phyloP scores from a whole-genome alignment of 2,797 vertebrate species.

The Paedocypris micromegethes region DNA sequence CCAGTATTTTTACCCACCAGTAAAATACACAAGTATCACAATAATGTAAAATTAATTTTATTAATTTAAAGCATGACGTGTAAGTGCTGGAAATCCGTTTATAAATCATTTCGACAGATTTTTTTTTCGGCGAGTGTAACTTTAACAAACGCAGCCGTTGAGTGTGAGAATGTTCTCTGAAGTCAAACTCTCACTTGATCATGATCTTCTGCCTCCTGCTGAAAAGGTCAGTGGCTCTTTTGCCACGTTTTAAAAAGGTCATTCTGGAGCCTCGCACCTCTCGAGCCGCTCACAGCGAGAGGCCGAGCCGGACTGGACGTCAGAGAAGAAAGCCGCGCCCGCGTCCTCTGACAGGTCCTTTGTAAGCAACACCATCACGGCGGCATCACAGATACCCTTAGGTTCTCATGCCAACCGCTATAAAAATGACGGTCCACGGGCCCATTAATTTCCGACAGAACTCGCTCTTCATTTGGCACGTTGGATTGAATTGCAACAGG shows the following conservation, averaged over 20 bases:
- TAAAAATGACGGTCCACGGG: slow-evolving; percentile 36
- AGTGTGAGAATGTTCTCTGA: slow-evolving; percentile 13
- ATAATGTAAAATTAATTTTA: too few species aligned
- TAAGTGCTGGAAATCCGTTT: too few species aligned
- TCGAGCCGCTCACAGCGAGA: not conserved
- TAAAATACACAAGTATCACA: too few species aligned
- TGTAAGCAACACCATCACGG: slow-evolving; percentile 43
- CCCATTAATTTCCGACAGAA: slow-evolving; percentile 35
- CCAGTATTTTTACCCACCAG: too few species aligned
- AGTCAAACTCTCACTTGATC: slow-evolving; percentile 14
- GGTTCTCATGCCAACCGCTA: slow-evolving; percentile 33
- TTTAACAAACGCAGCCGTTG: too few species aligned
- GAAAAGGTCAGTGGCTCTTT: slow-evolving; percentile 30
- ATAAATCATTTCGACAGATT: too few species aligned
- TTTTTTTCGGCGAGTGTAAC: too few species aligned
- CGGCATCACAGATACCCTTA: slow-evolving; percentile 29
- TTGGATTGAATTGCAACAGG: slow-evolving; percentile 37
- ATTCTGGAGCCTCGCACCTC: slow-evolving; percentile 13
- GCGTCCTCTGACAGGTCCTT: slow-evolving; percentile 37
- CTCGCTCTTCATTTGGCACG: slow-evolving; percentile 33
- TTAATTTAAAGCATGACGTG: too few species aligned
- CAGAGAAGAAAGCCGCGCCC: slow-evolving; percentile 31
- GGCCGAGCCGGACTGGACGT: slow-evolving; percentile 24
- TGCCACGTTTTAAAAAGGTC: slow-evolving; percentile 34
- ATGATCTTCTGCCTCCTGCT: slow-evolving; percentile 5